phyloP scores from a whole-genome alignment of 2,113 vertebrate genomes.

The Pogonocichla stellata region DNA sequence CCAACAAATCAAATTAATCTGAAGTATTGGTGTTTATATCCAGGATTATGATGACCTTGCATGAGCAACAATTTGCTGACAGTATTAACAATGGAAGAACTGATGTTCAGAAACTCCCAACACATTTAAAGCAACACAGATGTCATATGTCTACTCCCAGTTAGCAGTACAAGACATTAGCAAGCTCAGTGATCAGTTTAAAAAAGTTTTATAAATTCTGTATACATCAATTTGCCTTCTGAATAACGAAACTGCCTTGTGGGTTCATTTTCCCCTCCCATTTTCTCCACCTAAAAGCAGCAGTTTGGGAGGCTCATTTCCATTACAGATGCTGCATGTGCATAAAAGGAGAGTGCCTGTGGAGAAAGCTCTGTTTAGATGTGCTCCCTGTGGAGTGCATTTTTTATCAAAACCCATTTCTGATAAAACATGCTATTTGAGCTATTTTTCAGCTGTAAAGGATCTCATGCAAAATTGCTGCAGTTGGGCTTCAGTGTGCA shows the following conservation, averaged over 20 bases:
- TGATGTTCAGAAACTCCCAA: not conserved
- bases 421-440: not conserved
- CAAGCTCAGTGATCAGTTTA: not conserved
- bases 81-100: not conserved
- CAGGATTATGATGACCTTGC: not conserved
- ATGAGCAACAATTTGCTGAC: not conserved
- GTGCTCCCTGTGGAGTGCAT: not conserved
- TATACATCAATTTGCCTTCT: not conserved
- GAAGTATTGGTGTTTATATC: not conserved
- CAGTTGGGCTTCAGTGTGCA: not conserved
- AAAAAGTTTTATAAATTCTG: not conserved
- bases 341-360: constrained; percentile 14
- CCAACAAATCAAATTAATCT: not conserved
- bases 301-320: constrained; percentile 12
- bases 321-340: not conserved
- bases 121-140: not conserved
- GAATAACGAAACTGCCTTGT: not conserved
- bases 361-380: not conserved
- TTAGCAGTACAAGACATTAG: not conserved
- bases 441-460: not conserved
- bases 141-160: not conserved
- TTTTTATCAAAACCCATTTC: not conserved
- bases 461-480: not conserved
- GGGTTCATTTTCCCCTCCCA: not conserved
- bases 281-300: not conserved